Evolutionary conservation across 2,888 invertebrate species (phyloP).

Genomic region (Andrena marginata): DNA sequence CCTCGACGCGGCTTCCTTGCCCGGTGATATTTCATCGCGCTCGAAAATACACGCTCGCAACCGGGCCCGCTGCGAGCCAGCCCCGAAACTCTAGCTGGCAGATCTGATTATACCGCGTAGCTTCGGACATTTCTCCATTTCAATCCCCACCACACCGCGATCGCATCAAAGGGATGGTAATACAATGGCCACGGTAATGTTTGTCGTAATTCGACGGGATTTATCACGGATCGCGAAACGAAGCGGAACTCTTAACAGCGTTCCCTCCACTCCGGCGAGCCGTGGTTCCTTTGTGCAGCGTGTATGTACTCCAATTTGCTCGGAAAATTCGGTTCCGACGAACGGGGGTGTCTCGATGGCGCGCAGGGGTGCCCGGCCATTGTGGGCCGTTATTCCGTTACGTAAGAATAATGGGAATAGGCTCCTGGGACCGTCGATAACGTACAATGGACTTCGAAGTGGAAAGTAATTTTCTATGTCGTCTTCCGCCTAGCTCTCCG

Average conservation of each 20-base stretch:
- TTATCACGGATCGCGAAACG: constrained; percentile 26
- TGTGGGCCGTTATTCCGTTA: constrained; percentile 37
- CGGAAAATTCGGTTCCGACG: constrained; percentile 52
- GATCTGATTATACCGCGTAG: too few species aligned
- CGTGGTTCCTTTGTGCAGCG: constrained; percentile 44
- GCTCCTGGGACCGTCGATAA: background rate
- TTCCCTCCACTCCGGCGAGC: constrained; percentile 22
- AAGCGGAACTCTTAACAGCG: constrained; percentile 44
- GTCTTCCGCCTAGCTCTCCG: background rate
- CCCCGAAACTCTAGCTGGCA: too few species aligned
- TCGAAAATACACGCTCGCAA: too few species aligned
- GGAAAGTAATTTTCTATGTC: background rate
- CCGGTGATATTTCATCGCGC: background rate
- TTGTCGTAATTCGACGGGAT: constrained; percentile 17
- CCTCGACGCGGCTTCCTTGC: background rate
- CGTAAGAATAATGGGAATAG: constrained; percentile 18
- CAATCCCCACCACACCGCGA: background rate
- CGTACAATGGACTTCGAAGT: constrained; percentile 1
- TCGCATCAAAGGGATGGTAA: background rate
- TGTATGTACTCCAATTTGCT: constrained; percentile 48
- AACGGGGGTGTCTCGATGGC: constrained; percentile 12
- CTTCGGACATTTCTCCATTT: too few species aligned
- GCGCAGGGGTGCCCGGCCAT: constrained; percentile 2
- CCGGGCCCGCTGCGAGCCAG: too few species aligned
- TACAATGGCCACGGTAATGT: background rate